Base-by-base conservation (phyloP, 2,113 vertebrate species). In the Meleagris gallopavo region DNA sequence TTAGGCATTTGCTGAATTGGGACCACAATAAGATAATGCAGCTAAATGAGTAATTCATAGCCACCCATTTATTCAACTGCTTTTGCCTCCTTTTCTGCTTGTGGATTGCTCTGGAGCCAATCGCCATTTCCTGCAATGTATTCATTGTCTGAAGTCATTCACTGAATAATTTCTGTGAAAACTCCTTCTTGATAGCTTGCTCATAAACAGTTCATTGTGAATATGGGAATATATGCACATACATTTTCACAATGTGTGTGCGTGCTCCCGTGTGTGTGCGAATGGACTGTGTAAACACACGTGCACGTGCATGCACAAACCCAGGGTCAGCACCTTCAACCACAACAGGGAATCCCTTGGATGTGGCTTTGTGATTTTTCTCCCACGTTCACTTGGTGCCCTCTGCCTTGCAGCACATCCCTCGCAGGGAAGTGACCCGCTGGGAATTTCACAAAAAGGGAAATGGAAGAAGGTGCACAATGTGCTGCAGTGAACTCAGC, bases 81-180 rank as follows among this genome's bases (percentile, higher is more conserved):
- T 96, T 96, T 95, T 96, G 95, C 94, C 92, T 95, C 94, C 88
- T 87, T 96, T 96, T 95, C 89, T 89, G 92, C 96, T 94, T 78
- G 91, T 14, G 54, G 96, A 94, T 91, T 89, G 83, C 96, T 94
- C 83, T 84, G 90, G 92, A 95, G 95, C 94, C 92, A 95, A 95
- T 93, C 74, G 73, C 92, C 79, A 95, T 97, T 97, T 93, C 88
- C 95, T 93, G 94, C 90, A 43, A 86, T 92, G 88, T 97, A 93
- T 89, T 91, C 96, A 95, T 96, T 97, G 96, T 97, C 84, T 96
- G 94, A 95, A 96, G 90, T 82, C 96, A 97, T 88, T 93, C 96
- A 97, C 94, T 96, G 95, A 92, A 94, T 95, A 97, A 97, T 97
- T 96, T 95, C 96, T 91, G 70, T 81, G 91, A 84, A 95, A 96